Base-by-base conservation (phyloP, 2,113 vertebrate species). In the Hydrolagus affinis region DNA sequence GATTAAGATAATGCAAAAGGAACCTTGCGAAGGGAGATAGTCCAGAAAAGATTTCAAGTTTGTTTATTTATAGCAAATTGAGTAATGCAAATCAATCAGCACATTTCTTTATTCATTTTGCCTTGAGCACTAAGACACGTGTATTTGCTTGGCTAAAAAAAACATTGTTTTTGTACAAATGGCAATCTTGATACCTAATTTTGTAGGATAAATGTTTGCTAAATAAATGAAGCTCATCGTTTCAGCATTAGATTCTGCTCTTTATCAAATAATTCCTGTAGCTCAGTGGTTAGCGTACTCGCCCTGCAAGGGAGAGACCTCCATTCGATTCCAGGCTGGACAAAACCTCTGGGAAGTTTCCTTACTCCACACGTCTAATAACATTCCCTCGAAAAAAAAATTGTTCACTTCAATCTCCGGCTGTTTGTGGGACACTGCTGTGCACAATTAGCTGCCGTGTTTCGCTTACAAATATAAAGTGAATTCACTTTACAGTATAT, bases 1-100 rank as follows among this genome's bases (percentile, higher is more conserved):
- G 44, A 19, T 75, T 75, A 68, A 83, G 78, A 83, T 68, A 83
- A 80, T 80, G 25, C 19, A 64, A 80, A 3, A 64, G 77, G 25
- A 32, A 68, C 25, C 9, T 8, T 32, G 28, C 28, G 11, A 10
- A 62, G 77, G 6, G 28, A 80, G 23, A n/a, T 64, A n/a, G 15
- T 30, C 25, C 66, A 11, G 62, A 68, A 66, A 66, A 25, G 66
- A 68, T 32, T 17, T 66, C 3, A 21, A 11, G 2, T 0, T 25
- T 11, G 28, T 21, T 28, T 68, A 83, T 83, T 66, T 66, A 83
- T 66, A 66, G 78, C 17, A 83, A 83, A 19, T 9, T 83, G 76
- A 78, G 57, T 15, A 30, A 8, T 28, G 30, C 25, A 66, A 80
- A 83, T 11, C 66, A 66, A 83, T 66, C 60, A 28, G 66, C 25